phyloP scores from a whole-genome alignment of 1,140 invertebrate species.

The Penaeus japonicus region DNA sequence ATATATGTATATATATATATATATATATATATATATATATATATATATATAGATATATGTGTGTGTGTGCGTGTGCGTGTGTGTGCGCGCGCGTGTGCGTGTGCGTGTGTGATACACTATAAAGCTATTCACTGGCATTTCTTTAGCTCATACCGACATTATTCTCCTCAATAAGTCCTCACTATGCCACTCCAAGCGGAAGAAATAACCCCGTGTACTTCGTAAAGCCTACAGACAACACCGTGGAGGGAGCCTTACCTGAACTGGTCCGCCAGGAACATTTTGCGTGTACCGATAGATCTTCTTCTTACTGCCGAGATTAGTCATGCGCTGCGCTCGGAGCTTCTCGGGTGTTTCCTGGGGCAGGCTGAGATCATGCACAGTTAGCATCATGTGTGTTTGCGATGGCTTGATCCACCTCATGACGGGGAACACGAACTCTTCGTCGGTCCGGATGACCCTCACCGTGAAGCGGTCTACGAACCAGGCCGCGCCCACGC shows the following conservation, averaged over 20 bases:
- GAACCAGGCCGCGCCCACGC: slow-evolving; percentile 65
- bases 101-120: no score
- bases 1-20: no score
- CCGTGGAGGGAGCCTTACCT: slow-evolving; percentile 62
- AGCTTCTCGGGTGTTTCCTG: slow-evolving; percentile 29
- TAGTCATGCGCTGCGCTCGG: slow-evolving; percentile 56
- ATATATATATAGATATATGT: no score
- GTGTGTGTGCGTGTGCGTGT: no score
- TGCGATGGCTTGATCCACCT: slow-evolving; percentile 15
- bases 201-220: no score
- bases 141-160: no score
- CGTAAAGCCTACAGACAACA: neutral
- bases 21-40: no score
- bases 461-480: slow-evolving; percentile 64
- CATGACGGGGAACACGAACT: slow-evolving; percentile 56
- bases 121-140: no score
- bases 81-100: no score
- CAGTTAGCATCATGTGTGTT: neutral
- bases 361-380: slow-evolving; percentile 34
- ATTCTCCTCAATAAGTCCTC: no score
- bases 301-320: slow-evolving; percentile 63
- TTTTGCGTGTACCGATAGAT: slow-evolving; percentile 62
- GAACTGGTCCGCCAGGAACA: slow-evolving; percentile 62
- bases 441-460: slow-evolving; percentile 60
- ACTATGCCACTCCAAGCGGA: no score